A percentile compares a stretch with the other conserved stretches of the same genome.
These are phyloP conservation scores for Synergus laeviventris DNA, from an alignment of 2,888 invertebrate genomes.

Conservation along the genomic window DNA sequence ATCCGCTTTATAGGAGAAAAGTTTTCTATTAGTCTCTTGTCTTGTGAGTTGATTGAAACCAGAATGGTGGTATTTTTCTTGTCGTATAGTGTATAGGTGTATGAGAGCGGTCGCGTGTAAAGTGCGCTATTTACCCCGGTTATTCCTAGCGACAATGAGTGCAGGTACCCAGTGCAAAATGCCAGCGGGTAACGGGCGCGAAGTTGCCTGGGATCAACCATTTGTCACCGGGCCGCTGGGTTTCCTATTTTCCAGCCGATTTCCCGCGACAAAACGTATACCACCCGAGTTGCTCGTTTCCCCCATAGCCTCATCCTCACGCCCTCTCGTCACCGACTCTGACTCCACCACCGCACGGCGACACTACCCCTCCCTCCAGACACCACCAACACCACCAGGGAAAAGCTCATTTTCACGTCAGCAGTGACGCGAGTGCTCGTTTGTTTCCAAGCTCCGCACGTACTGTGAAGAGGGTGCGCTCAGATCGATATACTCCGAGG, in stretches of 20 bases:
- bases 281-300: constrained; percentile 49
- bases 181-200: constrained; percentile 50
- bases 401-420: constrained; percentile 65
- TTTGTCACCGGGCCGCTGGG: constrained; percentile 75
- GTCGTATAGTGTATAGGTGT: background rate
- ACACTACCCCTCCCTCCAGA: constrained; percentile 20
- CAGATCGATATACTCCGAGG: constrained; percentile 48
- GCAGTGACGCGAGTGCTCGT: constrained; percentile 57
- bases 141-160: constrained; percentile 38
- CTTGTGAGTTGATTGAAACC: background rate
- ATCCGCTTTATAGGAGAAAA: background rate
- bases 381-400: constrained; percentile 40
- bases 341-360: constrained; percentile 44
- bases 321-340: constrained; percentile 51
- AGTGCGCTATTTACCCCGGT: constrained; percentile 21
- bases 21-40: background rate
- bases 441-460: constrained; percentile 55
- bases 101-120: constrained; percentile 15
- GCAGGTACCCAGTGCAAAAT: constrained; percentile 44
- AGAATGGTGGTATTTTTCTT: background rate
- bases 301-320: constrained; percentile 51
- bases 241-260: constrained; percentile 76
- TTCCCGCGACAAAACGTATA: constrained; percentile 69
- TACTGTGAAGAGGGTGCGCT: constrained; percentile 40
- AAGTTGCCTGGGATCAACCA: constrained; percentile 66